Evolutionary conservation across 2,113 vertebrate species (phyloP).

Genomic region (Colius striatus): DNA sequence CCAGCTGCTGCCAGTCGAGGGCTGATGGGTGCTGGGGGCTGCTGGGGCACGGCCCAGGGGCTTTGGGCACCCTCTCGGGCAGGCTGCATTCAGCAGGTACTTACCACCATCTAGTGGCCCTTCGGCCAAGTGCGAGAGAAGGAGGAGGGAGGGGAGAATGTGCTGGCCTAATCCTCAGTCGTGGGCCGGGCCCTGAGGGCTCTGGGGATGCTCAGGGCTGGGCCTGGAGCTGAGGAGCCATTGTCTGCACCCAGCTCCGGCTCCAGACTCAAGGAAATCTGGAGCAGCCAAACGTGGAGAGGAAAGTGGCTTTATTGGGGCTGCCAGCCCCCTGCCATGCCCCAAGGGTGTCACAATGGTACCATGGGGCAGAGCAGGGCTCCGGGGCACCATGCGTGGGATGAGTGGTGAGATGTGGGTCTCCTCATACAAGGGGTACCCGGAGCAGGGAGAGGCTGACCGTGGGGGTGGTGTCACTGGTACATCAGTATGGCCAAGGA

Average conservation of each 20-base stretch:
- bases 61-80: background rate
- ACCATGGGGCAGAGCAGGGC: background rate
- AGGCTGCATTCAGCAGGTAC: background rate
- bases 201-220: too few species aligned
- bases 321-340: accelerated
- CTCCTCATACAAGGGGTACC: accelerated
- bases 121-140: slow-evolving; percentile 8
- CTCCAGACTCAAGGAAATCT: accelerated
- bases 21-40: background rate
- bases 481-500: background rate
- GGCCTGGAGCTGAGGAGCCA: accelerated
- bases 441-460: too few species aligned
- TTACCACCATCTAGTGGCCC: slow-evolving; percentile 61
- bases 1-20: background rate
- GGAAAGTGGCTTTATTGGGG: background rate
- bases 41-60: accelerated
- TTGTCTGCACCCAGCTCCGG: background rate
- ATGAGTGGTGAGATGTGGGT: accelerated
- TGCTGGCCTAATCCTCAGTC: background rate
- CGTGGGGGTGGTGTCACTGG: background rate
- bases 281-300: background rate
- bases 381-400: accelerated
- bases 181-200: too few species aligned
- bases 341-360: accelerated
- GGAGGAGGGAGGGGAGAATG: background rate